Percentiles rank a stretch among this genome's conserved stretches.
phyloP scores from a whole-genome alignment of 2,113 vertebrate species.

The Lamprologus speciosus region DNA sequence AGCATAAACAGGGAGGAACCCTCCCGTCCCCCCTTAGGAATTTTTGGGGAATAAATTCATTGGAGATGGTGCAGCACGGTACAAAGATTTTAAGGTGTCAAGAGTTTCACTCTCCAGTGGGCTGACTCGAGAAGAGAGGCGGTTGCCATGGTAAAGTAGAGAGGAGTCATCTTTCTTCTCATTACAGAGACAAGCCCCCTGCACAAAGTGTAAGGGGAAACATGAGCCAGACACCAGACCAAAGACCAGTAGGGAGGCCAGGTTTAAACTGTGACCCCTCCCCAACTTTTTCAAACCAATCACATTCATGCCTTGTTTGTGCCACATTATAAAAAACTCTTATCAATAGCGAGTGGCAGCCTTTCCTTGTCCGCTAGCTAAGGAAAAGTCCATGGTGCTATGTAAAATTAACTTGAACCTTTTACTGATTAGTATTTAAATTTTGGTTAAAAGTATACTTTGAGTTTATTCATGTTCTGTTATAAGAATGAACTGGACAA shows the following conservation, averaged over 20 bases:
- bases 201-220: background rate
- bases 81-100: background rate
- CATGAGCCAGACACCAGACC: background rate
- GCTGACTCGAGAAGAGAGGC: background rate
- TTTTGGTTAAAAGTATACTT: background rate
- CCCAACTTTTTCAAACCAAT: background rate
- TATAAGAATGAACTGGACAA: background rate
- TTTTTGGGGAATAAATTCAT: background rate
- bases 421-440: background rate
- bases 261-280: background rate
- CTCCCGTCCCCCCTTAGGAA: background rate
- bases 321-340: background rate
- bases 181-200: background rate
- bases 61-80: background rate
- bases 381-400: background rate
- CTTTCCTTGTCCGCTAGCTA: background rate
- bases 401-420: background rate
- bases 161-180: background rate
- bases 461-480: background rate
- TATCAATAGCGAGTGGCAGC: background rate
- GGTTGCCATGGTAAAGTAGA: background rate
- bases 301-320: background rate
- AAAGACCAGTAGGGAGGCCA: background rate
- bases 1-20: background rate
- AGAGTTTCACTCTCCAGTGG: background rate